These are phyloP conservation scores for Chlorodrepanis virens DNA, from an alignment of 2,113 vertebrate genomes.

Conservation along the genomic window DNA sequence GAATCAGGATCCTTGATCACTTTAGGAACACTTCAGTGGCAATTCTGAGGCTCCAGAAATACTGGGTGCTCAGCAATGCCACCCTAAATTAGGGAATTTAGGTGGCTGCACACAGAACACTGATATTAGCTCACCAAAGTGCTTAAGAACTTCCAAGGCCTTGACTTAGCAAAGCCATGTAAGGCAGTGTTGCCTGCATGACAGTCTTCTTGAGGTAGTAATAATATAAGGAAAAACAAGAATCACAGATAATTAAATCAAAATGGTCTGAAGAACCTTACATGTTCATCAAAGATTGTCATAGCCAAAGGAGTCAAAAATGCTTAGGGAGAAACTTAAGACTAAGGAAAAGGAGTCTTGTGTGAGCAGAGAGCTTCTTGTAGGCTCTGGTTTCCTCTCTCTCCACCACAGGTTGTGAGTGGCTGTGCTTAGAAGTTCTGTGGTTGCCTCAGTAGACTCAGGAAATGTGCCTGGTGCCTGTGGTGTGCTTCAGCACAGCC, in stretches of 20 bases:
- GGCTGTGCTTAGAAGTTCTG: neutral
- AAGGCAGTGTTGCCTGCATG: neutral
- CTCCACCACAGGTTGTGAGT: neutral
- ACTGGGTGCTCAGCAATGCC: neutral
- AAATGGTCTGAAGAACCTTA: neutral
- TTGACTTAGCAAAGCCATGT: neutral
- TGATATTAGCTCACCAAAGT: neutral
- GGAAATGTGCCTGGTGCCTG: neutral
- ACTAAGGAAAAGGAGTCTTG: neutral
- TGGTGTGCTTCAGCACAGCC: neutral
- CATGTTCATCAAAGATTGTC: neutral
- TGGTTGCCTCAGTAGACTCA: neutral
- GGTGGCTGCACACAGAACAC: neutral
- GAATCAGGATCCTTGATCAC: neutral
- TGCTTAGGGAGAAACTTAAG: neutral
- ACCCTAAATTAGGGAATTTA: neutral
- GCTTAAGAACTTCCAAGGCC: neutral
- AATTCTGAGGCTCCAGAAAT: neutral
- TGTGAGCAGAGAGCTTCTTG: neutral
- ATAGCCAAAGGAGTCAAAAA: neutral
- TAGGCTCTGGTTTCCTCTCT: neutral
- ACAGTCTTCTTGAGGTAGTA: neutral
- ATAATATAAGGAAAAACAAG: neutral
- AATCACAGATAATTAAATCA: neutral
- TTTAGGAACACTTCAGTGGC: neutral